Evolutionary conservation across 1,140 invertebrate genomes (phyloP).

Genomic region (Drosophila ogumai): DNA sequence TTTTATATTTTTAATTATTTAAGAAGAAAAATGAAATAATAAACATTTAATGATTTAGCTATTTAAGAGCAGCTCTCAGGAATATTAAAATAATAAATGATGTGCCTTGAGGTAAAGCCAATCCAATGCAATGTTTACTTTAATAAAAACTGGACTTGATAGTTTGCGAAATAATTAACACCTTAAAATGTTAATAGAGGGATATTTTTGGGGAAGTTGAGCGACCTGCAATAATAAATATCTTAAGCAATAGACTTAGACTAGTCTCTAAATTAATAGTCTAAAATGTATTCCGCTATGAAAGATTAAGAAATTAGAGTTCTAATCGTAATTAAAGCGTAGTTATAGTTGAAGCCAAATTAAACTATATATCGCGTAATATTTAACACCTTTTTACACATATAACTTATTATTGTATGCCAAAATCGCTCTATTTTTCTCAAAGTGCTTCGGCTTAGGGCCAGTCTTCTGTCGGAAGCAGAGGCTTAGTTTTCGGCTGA

Average conservation of each 20-base stretch:
- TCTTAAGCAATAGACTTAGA: neutral
- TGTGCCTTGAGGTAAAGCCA: neutral
- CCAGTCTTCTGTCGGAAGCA: conserved; percentile 37
- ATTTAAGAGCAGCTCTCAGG: neutral
- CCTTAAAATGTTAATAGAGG: neutral
- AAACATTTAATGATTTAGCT: neutral
- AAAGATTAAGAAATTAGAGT: neutral
- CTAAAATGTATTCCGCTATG: neutral
- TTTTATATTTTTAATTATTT: no score
- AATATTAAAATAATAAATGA: neutral
- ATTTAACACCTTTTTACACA: neutral
- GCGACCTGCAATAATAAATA: neutral
- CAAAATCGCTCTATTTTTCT: neutral
- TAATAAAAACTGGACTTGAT: neutral
- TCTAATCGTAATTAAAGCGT: neutral
- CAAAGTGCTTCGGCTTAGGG: conserved; percentile 9
- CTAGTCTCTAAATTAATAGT: neutral
- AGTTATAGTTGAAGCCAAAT: neutral
- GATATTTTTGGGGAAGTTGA: neutral
- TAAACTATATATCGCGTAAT: no score
- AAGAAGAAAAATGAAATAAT: no score
- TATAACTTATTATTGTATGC: no score
- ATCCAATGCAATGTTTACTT: neutral
- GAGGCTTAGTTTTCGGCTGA: conserved; percentile 21
- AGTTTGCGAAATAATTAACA: neutral